Evolutionary conservation across 2,113 vertebrate genomes (phyloP), one percentile per base, ranked within the genome.

Genomic region (Cynopterus brachyotis): DNA sequence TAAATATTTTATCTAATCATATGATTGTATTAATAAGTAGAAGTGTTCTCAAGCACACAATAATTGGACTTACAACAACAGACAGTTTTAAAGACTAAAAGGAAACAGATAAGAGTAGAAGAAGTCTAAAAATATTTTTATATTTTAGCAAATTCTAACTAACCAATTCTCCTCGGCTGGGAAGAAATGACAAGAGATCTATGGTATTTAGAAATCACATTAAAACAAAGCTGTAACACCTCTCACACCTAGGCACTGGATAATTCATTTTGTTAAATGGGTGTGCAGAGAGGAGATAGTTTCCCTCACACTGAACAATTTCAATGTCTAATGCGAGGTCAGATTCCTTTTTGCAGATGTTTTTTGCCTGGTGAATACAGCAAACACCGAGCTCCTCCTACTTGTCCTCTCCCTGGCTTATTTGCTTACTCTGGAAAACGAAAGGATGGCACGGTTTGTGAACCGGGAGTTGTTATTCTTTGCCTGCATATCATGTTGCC

Each of bases 391-490:
- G 76, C 92, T 85, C 55, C 47, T 83, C 91, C 79, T 15, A 15
- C 79, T 95, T 66, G 42, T 97, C 97, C 92, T 96, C 72, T 96
- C 94, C 62, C 94, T 59, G 45, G 89, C 96, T 82, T 97, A 96
- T 98, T 97, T 97, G 95, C 98, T 98, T 98, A 97, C 96, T 96
- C 42, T 96, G 95, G 96, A 80, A 98, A 97, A 97, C 95, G 94
- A 97, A 98, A 97, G 86, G 94, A 93, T 92, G 87, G 76, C 84
- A 78, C 82, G 85, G 57, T 96, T 97, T 95, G 90, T 97, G 97
- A 98, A 98, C 85, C 82, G 92, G 50, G 35, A 95, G 30, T 59
- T 94, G 55, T 96, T 98, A 95, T 95, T 98, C 96, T 98, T 97
- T 97, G 96, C 97, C 98, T 87, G 89, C 40, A 42, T 94, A 98